These are phyloP conservation scores for Probosciger aterrimus DNA, from an alignment of 2,113 vertebrate genomes.

Conservation along the genomic window DNA sequence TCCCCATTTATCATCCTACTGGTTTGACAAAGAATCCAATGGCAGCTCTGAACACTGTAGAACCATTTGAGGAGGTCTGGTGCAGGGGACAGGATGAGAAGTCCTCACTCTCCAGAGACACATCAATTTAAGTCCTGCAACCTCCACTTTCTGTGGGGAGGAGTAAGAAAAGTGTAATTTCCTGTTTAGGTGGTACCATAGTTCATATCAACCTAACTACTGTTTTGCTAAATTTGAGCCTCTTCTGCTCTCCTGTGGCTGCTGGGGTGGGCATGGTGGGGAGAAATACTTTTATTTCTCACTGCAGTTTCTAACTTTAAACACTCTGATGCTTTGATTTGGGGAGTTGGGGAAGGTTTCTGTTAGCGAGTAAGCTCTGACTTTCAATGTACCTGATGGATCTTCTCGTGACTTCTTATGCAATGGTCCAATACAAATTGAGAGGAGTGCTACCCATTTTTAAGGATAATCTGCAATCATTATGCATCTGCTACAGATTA, in stretches of 20 bases:
- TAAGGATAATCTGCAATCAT: not conserved
- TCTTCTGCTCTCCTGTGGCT: not conserved
- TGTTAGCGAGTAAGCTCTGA: not conserved
- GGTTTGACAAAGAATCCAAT: not conserved
- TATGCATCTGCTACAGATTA: not conserved
- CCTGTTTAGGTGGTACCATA: not conserved
- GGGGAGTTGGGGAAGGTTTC: not conserved
- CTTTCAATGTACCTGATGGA: not conserved
- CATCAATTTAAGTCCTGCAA: not conserved
- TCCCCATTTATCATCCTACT: not conserved
- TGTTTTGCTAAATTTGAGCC: not conserved
- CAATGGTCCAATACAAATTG: not conserved
- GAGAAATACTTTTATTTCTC: not conserved
- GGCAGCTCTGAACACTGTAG: not conserved
- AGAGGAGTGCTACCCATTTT: not conserved
- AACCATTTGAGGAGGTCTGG: not conserved
- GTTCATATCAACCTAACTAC: not conserved
- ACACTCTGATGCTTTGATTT: not conserved
- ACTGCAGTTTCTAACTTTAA: not conserved
- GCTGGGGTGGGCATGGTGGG: accelerated
- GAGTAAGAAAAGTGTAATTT: not conserved
- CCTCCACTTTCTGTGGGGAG: not conserved
- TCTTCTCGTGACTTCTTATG: not conserved
- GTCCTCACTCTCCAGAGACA: not conserved
- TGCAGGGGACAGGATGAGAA: not conserved